These are phyloP conservation scores for Cassiopea andromeda DNA, from an alignment of 30 jellyfish, hydroid and myxozoan genomes.

Conservation along the genomic window DNA sequence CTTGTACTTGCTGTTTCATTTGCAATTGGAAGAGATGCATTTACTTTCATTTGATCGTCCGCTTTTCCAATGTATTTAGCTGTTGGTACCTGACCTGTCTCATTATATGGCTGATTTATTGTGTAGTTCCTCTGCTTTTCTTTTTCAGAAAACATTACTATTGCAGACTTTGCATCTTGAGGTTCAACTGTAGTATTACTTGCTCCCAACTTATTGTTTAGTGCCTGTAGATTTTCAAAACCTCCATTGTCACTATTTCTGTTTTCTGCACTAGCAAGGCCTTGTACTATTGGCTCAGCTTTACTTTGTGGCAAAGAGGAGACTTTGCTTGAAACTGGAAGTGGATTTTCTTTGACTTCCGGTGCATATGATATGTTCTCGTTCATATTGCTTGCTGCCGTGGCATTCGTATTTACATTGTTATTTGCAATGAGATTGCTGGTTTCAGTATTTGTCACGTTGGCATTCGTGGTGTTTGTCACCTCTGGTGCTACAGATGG, in stretches of 20 bases:
- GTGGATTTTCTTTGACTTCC: too few species aligned
- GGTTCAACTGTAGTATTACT: constrained; percentile 31
- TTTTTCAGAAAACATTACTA: constrained; percentile 67
- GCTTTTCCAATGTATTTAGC: constrained; percentile 20
- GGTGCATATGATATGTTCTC: background rate
- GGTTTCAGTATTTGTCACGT: constrained; percentile 1
- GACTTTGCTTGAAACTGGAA: background rate
- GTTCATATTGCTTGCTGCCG: background rate
- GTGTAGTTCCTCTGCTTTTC: constrained; percentile 33
- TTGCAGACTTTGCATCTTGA: constrained; percentile 59
- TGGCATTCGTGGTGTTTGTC: background rate
- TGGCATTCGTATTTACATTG: too few species aligned
- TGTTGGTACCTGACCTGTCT: constrained; percentile 16
- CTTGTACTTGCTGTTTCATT: background rate
- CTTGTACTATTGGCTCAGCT: constrained; percentile 1
- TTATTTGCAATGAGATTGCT: too few species aligned
- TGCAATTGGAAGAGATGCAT: background rate
- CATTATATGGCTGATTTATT: background rate
- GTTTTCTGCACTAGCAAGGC: background rate
- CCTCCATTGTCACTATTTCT: background rate
- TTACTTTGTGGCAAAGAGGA: constrained; percentile 5
- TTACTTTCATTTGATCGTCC: background rate
- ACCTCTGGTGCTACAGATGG: background rate
- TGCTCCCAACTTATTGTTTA: constrained; percentile 1
- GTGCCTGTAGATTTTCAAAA: constrained; percentile 15